phyloP scores from a whole-genome alignment of 2,113 vertebrate genomes.

The Hemiscyllium ocellatum region DNA sequence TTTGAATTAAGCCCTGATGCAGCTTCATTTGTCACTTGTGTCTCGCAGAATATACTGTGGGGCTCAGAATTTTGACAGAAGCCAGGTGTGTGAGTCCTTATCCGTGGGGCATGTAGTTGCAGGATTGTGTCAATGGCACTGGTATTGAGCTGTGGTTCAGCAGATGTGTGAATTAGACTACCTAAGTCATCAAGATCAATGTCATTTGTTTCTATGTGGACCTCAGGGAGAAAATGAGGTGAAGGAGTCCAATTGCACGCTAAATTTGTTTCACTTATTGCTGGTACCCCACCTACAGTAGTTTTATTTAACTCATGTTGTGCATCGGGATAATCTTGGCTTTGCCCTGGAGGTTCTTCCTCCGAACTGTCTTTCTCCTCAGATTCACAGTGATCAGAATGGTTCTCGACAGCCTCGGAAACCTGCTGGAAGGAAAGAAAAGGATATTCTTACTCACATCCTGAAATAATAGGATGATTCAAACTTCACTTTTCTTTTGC shows the following conservation, averaged over 20 bases:
- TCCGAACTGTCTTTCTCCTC: neutral
- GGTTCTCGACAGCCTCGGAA: neutral
- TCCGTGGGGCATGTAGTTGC: neutral
- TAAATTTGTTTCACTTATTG: constrained; percentile 7
- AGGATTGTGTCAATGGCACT: neutral
- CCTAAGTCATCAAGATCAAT: neutral
- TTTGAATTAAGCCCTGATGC: neutral
- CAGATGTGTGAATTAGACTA: neutral
- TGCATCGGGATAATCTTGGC: neutral
- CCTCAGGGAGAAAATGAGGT: neutral
- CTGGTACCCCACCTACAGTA: neutral
- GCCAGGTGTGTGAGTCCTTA: constrained; percentile 13
- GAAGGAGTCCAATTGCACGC: neutral
- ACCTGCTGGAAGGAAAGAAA: constrained; percentile 26
- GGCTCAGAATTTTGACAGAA: neutral
- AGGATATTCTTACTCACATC: neutral
- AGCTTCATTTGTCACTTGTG: neutral
- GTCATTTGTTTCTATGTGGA: neutral
- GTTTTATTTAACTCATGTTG: neutral
- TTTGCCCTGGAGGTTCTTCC: neutral
- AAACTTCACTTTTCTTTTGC: neutral
- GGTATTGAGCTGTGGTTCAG: neutral
- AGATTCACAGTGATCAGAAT: constrained; percentile 10
- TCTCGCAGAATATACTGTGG: neutral
- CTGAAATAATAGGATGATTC: neutral